Base-by-base conservation (phyloP, 2,888 invertebrate species). In the Euzophera pinguis region DNA sequence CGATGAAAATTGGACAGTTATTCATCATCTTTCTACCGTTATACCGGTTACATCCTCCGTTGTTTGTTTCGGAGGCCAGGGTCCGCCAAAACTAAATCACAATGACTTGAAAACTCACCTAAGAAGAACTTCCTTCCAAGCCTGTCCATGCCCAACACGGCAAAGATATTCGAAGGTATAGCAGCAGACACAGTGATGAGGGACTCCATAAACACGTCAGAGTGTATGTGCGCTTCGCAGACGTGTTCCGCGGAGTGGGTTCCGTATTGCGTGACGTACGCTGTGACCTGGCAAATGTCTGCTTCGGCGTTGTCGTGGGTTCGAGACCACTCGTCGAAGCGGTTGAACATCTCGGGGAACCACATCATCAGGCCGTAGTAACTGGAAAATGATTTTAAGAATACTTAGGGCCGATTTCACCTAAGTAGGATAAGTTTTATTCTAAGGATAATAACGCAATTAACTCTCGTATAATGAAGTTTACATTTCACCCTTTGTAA, bases 321-420 rank as follows among this genome's bases (percentile, higher is more conserved):
- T 50, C 92, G 91, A 49, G 93, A 92, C 86, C 92, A 97, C 76
- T 95, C 95, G 84, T 96, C 96, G 79, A 96, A 96, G 47, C 97
- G 94, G 78, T 95, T 96, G 87, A 98, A 98, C 74, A 98, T 92
- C 84, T 98, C 97, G 0, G 98, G 98, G 87, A 98, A 97, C 98
- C 98, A 98, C 96, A 98, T 97, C 96, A 97, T 97, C 52, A 98
- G 91, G 39, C 98, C 98, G 79, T 98, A 98, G 82, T 97, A 98
- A 53, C 96, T 95, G 81, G 0, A 59, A 57, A 22, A 22, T 22
- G 22, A 2, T 3, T 22, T 22, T 22, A 22, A 22, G 5, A 22
- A 22, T 22, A 22, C 22, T 3, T 22, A 22, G 22, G 3, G 22
- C 22, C n/a, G n/a, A n/a, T n/a, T n/a, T n/a, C n/a, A n/a, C n/a